A percentile compares a stretch with the other conserved stretches of the same genome.
These are phyloP conservation scores for Aspiorhynchus laticeps DNA, from an alignment of 2,113 vertebrate species.

Conservation along the genomic window DNA sequence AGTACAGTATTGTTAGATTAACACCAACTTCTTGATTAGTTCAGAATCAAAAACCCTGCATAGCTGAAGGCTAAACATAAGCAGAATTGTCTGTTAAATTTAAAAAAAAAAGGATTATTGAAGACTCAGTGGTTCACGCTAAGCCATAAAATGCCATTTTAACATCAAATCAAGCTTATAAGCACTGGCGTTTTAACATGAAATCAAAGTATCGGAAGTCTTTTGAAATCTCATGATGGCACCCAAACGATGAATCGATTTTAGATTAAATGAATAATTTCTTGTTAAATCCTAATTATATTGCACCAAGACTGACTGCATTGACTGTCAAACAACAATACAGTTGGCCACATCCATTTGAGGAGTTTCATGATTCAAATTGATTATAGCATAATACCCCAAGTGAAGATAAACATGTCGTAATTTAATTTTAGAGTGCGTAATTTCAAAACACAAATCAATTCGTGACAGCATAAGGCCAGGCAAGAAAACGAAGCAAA, in stretches of 20 bases:
- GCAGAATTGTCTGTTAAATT: neutral
- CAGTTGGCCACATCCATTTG: conserved; percentile 59
- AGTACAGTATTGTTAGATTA: neutral
- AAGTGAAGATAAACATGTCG: conserved; percentile 34
- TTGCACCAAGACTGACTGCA: neutral
- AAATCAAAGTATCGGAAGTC: neutral
- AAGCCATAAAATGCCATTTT: conserved; percentile 12
- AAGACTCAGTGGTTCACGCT: neutral
- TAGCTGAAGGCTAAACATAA: conserved; percentile 12
- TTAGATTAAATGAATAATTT: conserved; percentile 28
- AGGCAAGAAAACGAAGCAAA: neutral
- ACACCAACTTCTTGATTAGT: neutral
- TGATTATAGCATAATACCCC: conserved; percentile 61
- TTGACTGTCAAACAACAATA: conserved; percentile 64
- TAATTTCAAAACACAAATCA: conserved; percentile 61
- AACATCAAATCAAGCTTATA: neutral
- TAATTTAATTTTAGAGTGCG: conserved; percentile 54
- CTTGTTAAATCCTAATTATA: conserved; percentile 18
- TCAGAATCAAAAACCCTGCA: neutral
- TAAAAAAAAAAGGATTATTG: neutral
- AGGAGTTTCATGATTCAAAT: conserved; percentile 63
- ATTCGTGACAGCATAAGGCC: conserved; percentile 55
- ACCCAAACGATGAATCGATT: conserved; percentile 60
- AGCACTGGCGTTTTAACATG: neutral
- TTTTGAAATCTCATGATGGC: neutral